Evolutionary conservation across 1,140 invertebrate species (phyloP).

Genomic region (Zaprionus camerounensis): DNA sequence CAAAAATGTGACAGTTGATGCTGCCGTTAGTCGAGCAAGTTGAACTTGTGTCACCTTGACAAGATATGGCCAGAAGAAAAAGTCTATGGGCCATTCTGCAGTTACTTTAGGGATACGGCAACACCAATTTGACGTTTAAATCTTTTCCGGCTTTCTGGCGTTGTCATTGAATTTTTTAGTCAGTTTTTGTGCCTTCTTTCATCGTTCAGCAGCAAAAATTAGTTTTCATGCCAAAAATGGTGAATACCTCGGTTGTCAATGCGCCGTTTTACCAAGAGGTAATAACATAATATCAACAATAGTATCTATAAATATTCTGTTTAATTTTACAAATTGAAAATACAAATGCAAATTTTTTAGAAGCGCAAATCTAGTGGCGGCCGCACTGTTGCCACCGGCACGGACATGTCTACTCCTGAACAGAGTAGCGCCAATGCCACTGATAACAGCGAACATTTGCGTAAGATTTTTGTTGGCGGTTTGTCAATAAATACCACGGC

Average conservation of each 20-base stretch:
- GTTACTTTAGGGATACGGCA: conserved; percentile 14
- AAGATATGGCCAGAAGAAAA: not conserved
- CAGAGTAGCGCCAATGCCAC: not conserved
- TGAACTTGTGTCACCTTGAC: not conserved
- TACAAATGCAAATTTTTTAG: conserved; percentile 4
- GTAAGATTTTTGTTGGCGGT: conserved; percentile 72
- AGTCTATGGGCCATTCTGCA: not conserved
- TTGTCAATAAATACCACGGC: conserved; percentile 51
- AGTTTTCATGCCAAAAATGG: conserved; percentile 49
- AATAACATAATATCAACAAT: conserved; percentile 1
- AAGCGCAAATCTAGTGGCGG: conserved; percentile 31
- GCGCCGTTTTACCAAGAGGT: conserved; percentile 53
- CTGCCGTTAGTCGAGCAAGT: not conserved
- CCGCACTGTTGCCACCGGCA: not conserved
- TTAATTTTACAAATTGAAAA: not conserved
- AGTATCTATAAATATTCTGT: not conserved
- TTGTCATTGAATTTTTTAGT: conserved; percentile 41
- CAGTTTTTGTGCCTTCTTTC: conserved; percentile 42
- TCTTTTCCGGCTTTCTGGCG: conserved; percentile 37
- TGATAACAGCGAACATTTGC: conserved; percentile 56
- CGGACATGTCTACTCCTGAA: conserved; percentile 1
- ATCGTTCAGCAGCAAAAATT: conserved; percentile 31
- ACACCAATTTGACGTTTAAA: conserved; percentile 49
- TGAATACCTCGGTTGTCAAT: conserved; percentile 36
- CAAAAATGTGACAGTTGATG: not conserved